These are phyloP conservation scores for Agrenia bidenticulata DNA, from an alignment of 2,888 invertebrate species.

Conservation along the genomic window DNA sequence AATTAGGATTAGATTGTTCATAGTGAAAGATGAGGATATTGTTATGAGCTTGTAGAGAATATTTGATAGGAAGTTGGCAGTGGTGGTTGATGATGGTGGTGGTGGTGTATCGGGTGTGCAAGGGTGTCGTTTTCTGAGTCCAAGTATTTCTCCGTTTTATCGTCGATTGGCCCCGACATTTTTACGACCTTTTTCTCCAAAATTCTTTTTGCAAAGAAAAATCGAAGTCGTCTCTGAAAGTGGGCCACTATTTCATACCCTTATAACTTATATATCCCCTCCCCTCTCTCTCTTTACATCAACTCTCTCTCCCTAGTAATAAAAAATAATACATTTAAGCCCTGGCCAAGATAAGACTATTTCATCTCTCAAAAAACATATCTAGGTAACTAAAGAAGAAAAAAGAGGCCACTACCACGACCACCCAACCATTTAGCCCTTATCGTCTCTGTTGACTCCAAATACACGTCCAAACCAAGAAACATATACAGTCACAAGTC, in stretches of 20 bases:
- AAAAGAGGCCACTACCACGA: not conserved
- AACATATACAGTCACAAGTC: too few species aligned
- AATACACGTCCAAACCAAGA: not conserved
- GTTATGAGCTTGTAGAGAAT: too few species aligned
- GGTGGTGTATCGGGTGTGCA: constrained; percentile 1
- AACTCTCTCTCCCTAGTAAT: constrained; percentile 5
- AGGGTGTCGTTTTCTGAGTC: too few species aligned
- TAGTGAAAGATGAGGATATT: too few species aligned
- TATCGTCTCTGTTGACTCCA: not conserved
- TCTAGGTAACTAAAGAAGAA: not conserved
- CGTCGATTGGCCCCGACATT: constrained; percentile 43
- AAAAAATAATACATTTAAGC: constrained; percentile 13
- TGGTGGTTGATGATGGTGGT: too few species aligned
- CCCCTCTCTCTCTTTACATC: not conserved
- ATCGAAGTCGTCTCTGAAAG: constrained; percentile 3
- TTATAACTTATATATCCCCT: not conserved
- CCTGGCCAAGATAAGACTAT: not conserved
- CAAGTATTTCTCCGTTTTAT: constrained; percentile 25
- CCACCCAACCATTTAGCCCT: not conserved
- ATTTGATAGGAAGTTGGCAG: too few species aligned
- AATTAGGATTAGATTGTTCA: too few species aligned
- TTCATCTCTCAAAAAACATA: not conserved
- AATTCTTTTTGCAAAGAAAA: constrained; percentile 1
- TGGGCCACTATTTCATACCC: constrained; percentile 17
- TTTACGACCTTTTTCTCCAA: constrained; percentile 37